These are phyloP conservation scores for Stenodema calcarata DNA, from an alignment of 2,888 invertebrate genomes.

Conservation along the genomic window DNA sequence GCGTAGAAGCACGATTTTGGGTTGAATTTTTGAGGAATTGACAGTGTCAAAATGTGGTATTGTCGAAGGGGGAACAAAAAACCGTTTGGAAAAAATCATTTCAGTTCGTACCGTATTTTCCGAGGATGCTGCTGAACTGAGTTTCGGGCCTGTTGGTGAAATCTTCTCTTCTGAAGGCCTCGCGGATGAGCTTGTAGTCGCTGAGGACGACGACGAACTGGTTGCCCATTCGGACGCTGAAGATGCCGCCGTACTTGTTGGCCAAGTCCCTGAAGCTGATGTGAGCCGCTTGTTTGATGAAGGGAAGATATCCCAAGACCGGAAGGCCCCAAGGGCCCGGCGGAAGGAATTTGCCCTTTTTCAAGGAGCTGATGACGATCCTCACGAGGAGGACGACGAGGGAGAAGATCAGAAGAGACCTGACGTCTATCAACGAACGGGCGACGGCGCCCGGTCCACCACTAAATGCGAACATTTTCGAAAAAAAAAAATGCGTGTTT, in stretches of 20 bases:
- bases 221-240: constrained; percentile 80
- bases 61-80: no score
- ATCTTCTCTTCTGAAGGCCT: constrained; percentile 84
- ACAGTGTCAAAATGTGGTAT: no score
- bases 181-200: constrained; percentile 84
- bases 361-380: constrained; percentile 1
- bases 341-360: constrained; percentile 65
- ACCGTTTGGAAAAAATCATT: background rate
- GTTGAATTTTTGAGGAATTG: no score
- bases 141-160: constrained; percentile 88
- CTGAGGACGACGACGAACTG: constrained; percentile 85
- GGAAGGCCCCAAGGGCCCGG: constrained; percentile 91
- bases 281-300: constrained; percentile 78
- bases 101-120: constrained; percentile 76
- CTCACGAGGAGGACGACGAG: constrained; percentile 46
- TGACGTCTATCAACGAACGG: constrained; percentile 45
- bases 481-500: background rate
- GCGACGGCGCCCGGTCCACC: background rate
- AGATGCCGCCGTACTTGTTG: constrained; percentile 79
- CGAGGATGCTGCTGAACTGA: constrained; percentile 83
- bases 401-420: constrained; percentile 46
- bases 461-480: constrained; percentile 26
- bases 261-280: constrained; percentile 79
- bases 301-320: constrained; percentile 81
- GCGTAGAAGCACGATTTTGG: no score